Evolutionary conservation across 2,888 invertebrate species (phyloP), one percentile per base, ranked within the genome.

Genomic region (Muscina levida): DNA sequence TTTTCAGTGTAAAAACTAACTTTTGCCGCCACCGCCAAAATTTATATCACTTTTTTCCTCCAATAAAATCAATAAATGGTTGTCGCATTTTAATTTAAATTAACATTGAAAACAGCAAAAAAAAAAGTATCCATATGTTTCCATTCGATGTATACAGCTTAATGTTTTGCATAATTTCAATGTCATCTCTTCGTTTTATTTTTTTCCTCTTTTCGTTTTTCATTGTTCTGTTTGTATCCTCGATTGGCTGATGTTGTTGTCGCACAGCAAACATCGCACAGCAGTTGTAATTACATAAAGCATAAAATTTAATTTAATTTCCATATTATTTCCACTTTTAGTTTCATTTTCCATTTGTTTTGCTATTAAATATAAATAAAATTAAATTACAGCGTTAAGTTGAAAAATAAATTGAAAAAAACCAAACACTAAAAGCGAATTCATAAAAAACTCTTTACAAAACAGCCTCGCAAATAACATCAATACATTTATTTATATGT

Each of bases 381-480:
- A 39, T 15, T 19, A 53, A 37, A 53, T n/a, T 44, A 56, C 44
- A 31, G n/a, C 22, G n/a, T n/a, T n/a, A n/a, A n/a, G n/a, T n/a
- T n/a, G n/a, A n/a, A n/a, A n/a, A n/a, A n/a, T n/a, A n/a, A 31
- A 13, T 10, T 26, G 6, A 6, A n/a, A 11, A 31, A 73, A 59
- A 65, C 39, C 1, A 15, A 15, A 10, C 17, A 22, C 5, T 15
- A 26, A 8, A 48, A 2, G 19, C 2, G 17, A 51, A 51, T 13
- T 13, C 5, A 48, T 26, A 53, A 66, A 26, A 6, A 26, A 17
- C 15, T n/a, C n/a, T n/a, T n/a, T n/a, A n/a, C n/a, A 8, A 73
- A 66, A 73, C 15, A 57, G n/a, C 24, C 31, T 19, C 37, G n/a
- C n/a, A n/a, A n/a, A n/a, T 17, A 51, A 15, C 56, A 59, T 39